Percentiles rank a stretch among this genome's conserved stretches.
Evolutionary conservation across 2,888 invertebrate genomes (phyloP).

Genomic region (Dolichopus griseipennis): DNA sequence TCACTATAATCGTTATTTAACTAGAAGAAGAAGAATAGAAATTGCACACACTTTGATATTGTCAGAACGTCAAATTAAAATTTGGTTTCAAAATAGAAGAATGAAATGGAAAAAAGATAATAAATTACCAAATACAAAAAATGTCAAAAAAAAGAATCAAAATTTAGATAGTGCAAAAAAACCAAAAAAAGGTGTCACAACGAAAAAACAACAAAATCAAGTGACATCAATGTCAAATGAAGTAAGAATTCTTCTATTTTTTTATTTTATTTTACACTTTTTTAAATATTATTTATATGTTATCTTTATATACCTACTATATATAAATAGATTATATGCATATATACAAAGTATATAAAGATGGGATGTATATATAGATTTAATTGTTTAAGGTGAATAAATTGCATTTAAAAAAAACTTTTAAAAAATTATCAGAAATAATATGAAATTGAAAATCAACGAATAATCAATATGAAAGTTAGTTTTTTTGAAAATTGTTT

Average conservation of each 20-base stretch:
- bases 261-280: neutral
- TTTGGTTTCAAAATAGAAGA: conserved; percentile 77
- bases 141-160: conserved; percentile 52
- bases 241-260: neutral
- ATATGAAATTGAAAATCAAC: too few relatives aligned
- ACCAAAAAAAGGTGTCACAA: conserved; percentile 6
- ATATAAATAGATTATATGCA: too few relatives aligned
- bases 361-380: too few relatives aligned
- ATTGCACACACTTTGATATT: conserved; percentile 93
- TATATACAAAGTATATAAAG: too few relatives aligned
- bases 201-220: neutral
- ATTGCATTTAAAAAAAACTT: too few relatives aligned
- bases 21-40: conserved; percentile 89
- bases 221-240: conserved; percentile 1
- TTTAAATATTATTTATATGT: neutral
- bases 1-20: conserved; percentile 94
- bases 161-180: conserved; percentile 6
- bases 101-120: conserved; percentile 81
- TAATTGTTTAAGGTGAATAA: too few relatives aligned
- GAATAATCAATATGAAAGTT: too few relatives aligned
- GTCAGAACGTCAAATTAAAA: conserved; percentile 83
- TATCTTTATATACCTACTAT: too few relatives aligned
- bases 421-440: too few relatives aligned
- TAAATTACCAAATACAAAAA: conserved; percentile 50
- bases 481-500: too few relatives aligned